Conservation (phyloP, 2,888 invertebrate species). For the Nomada ruficornis region DNA sequence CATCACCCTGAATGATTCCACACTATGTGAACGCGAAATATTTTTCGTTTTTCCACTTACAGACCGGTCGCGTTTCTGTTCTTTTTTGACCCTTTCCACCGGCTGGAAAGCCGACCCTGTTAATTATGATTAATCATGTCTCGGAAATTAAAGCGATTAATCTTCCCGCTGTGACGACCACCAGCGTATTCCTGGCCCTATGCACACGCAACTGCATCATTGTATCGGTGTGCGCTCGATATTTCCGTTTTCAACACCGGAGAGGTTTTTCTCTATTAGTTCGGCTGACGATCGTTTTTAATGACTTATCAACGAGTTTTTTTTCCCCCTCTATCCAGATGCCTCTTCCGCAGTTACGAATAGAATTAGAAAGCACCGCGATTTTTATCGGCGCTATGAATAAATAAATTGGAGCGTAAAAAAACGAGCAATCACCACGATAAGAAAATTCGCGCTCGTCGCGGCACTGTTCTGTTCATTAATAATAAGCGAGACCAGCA, state of each 20-base stretch:
- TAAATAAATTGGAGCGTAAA: no score
- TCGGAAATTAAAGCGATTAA: constrained; percentile 83
- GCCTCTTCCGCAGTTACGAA: background rate
- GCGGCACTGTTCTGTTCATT: no score
- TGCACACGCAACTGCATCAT: constrained; percentile 11
- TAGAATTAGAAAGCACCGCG: constrained; percentile 4
- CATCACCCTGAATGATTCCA: constrained; percentile 47
- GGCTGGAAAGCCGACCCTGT: constrained; percentile 71
- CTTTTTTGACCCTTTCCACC: constrained; percentile 18
- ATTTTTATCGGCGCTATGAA: background rate
- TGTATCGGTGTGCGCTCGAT: constrained; percentile 38
- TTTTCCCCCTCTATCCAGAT: background rate
- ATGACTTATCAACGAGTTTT: constrained; percentile 39
- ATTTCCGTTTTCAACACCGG: constrained; percentile 51
- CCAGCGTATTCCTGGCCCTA: constrained; percentile 26
- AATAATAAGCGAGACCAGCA: no score
- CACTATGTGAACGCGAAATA: constrained; percentile 10
- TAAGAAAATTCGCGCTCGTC: no score
- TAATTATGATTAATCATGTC: constrained; percentile 83
- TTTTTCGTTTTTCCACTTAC: background rate
- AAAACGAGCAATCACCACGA: no score
- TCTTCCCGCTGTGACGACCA: constrained; percentile 74
- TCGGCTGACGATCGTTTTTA: constrained; percentile 50
- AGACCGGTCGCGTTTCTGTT: background rate
- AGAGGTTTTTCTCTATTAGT: constrained; percentile 60